Base-by-base conservation (phyloP, 2,888 invertebrate genomes). In the Lacanobia oleracea region DNA sequence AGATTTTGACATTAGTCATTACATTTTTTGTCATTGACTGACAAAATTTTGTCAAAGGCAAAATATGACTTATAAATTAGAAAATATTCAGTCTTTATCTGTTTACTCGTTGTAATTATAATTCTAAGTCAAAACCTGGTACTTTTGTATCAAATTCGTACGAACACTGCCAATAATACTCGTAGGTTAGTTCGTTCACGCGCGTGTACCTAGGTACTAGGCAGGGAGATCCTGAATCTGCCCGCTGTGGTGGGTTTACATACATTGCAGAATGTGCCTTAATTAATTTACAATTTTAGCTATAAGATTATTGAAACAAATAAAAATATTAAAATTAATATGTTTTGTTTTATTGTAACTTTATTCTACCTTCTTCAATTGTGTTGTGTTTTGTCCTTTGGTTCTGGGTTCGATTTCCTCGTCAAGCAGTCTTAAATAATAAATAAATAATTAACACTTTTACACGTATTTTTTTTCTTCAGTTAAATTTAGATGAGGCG, bases 111-210 rank as follows among this genome's bases (percentile, higher is more conserved):
- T 81, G n/a, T 73, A 71, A 81, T 82, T 76, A 78, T 84, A 80
- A 85, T 85, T 85, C 85, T 85, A 85, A 85, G 87, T 85, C 87
- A 85, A 85, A 73, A 56, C 59, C 62, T 67, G 87, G 78, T 86
- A 87, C 87, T 78, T 68, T 81, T 81, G 84, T 87, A 81, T 83
- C 86, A 62, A 64, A 84, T 50, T 77, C 60, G 68, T 87, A 83
- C 85, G 84, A 85, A 88, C 91, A 92, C 93, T 93, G 94, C 93
- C 92, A 92, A 90, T 88, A 82, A 79, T 88, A 90, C 87, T 88
- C 87, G 79, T 88, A 86, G 79, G 37, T 60, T 69, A 77, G 82
- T 78, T 77, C 67, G 78, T 79, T 76, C 75, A 76, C 53, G 79
- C 18, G 76, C 9, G 67, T 62, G 78, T 73, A 71, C 72, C 23